Base-by-base conservation (phyloP, 2,797 vertebrate species). In the Takifugu rubripes region DNA sequence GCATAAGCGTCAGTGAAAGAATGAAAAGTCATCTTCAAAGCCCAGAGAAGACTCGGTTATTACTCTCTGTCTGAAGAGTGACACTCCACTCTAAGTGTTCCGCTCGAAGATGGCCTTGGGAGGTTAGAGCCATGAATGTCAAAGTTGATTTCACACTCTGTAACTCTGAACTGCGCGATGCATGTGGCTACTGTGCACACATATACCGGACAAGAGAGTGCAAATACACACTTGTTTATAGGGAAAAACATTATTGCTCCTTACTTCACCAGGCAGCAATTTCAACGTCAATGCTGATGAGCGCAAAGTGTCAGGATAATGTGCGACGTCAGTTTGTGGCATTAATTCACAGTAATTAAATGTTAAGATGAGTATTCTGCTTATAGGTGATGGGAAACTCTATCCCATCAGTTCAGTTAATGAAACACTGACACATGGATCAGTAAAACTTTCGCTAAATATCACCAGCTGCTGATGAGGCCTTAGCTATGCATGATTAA, bases 101-200 rank as follows among this genome's bases (percentile, higher is more conserved):
- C 53, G 74, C 78, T 84, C 80, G 60, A 78, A 72, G 60, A 77
- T 25, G 81, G 86, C 86, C 84, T 85, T 82, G 84, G 75, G 84
- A 85, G 68, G 81, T 77, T 84, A 66, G 66, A 75, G 68, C 77
- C 83, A 75, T 86, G 83, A 86, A 86, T 85, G 86, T 88, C 86
- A 88, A 82, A 83, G 81, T 82, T 80, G 84, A 86, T 88, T 86
- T 85, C 84, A 80, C 84, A 87, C 82, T 81, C 78, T 78, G 84
- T 76, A 72, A 68, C 65, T 84, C 58, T 61, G 71, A 52, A 77
- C 70, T 66, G 15, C 40, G 55, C 80, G 72, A 80, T 79, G 76
- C 75, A 86, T 77, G 77, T 73, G 67, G 53, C 70, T 58, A 12
- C 24, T 14, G 62, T 59, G 65, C 24, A 8, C 21, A 6, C 51